Evolutionary conservation across 2,888 invertebrate species (phyloP).

Genomic region (Pollenia griseotomentosa): DNA sequence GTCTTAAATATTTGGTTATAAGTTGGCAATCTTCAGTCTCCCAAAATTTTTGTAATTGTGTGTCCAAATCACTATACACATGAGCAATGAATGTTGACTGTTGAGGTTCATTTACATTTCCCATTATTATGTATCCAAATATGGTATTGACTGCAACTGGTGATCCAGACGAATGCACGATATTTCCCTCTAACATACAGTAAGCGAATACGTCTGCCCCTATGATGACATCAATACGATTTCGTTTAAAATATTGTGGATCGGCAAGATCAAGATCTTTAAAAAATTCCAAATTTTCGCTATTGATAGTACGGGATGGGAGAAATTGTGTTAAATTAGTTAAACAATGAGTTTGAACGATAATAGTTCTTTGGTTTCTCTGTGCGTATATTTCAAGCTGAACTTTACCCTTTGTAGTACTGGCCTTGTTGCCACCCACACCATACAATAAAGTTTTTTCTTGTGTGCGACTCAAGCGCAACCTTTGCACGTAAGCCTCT

Average conservation of each 20-base stretch:
- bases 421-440: slow-evolving; percentile 43
- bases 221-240: too few species aligned
- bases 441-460: slow-evolving; percentile 65
- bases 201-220: too few species aligned
- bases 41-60: slow-evolving; percentile 64
- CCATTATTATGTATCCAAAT: not conserved
- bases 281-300: too few species aligned
- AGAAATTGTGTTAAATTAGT: too few species aligned
- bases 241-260: too few species aligned
- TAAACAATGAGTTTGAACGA: too few species aligned
- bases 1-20: slow-evolving; percentile 24
- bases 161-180: too few species aligned
- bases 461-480: slow-evolving; percentile 41
- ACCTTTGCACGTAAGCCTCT: slow-evolving; percentile 61
- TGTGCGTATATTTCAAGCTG: slow-evolving; percentile 27
- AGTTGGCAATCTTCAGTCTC: slow-evolving; percentile 59
- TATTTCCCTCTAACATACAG: too few species aligned
- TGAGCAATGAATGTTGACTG: slow-evolving; percentile 40
- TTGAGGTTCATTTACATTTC: slow-evolving; percentile 23
- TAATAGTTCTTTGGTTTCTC: not conserved
- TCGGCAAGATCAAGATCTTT: too few species aligned
- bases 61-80: slow-evolving; percentile 25
- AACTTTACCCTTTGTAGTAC: slow-evolving; percentile 54
- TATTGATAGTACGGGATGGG: too few species aligned
- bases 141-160: too few species aligned